A percentile compares a stretch with the other conserved stretches of the same genome.
Evolutionary conservation across 2,113 vertebrate genomes (phyloP).

Genomic region (Formicarius rufipectus): DNA sequence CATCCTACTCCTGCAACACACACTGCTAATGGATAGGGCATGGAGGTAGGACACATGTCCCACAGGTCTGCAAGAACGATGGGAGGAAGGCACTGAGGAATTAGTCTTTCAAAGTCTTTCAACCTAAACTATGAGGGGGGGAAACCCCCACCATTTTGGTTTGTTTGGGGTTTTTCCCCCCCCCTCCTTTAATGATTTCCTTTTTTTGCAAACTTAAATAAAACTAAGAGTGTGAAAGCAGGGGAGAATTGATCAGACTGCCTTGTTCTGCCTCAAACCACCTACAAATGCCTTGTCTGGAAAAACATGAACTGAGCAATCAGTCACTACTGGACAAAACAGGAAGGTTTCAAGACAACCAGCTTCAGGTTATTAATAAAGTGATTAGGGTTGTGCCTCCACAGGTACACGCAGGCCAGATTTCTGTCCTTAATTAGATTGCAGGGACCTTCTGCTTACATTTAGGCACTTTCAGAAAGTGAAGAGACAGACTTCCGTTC

Average conservation of each 20-base stretch:
- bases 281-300: slow-evolving; percentile 24
- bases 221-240: background rate
- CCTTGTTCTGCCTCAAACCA: background rate
- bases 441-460: background rate
- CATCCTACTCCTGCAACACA: background rate
- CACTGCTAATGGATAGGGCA: background rate
- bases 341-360: slow-evolving; percentile 57
- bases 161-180: background rate
- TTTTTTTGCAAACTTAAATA: background rate
- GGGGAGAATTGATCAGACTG: background rate
- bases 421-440: background rate
- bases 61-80: background rate
- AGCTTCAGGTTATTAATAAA: background rate
- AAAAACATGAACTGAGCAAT: background rate
- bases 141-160: background rate
- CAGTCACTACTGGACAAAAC: slow-evolving; percentile 36
- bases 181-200: background rate
- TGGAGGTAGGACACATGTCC: background rate
- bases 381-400: background rate
- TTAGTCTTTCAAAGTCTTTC: background rate
- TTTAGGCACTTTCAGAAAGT: background rate
- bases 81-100: background rate
- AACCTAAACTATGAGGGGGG: background rate
- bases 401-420: background rate
- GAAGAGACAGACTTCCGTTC: background rate